These are phyloP conservation scores for Tachystola acroxantha DNA, from an alignment of 2,888 invertebrate species.

Conservation along the genomic window DNA sequence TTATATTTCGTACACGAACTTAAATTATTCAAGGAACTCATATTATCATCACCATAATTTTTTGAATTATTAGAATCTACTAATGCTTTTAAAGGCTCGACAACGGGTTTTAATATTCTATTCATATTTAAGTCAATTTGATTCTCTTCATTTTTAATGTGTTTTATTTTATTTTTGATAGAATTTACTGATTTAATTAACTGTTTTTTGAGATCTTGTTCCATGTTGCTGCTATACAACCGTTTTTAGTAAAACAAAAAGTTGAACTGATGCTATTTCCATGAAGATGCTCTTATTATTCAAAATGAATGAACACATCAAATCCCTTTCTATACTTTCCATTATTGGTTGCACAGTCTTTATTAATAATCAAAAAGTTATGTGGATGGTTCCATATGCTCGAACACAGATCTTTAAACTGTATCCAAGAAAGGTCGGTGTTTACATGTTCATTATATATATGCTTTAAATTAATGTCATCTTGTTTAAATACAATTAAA, in stretches of 20 bases:
- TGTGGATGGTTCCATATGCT: slow-evolving; percentile 11
- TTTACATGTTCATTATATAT: no score
- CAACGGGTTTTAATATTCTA: no score
- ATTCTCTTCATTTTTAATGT: background rate
- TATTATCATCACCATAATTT: background rate
- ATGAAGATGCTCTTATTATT: no score
- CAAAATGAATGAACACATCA: no score
- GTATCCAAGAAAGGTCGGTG: slow-evolving; percentile 19
- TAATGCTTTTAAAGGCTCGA: slow-evolving; percentile 2
- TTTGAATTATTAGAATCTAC: background rate
- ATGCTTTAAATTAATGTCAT: slow-evolving; percentile 26
- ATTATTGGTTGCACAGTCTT: no score
- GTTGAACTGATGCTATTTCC: no score
- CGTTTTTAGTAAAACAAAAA: no score
- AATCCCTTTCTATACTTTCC: no score
- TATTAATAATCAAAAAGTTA: slow-evolving; percentile 17
- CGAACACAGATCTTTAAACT: slow-evolving; percentile 19
- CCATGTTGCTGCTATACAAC: slow-evolving; percentile 10
- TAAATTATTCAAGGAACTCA: background rate
- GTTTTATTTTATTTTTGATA: no score
- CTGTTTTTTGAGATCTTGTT: slow-evolving; percentile 3
- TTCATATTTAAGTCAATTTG: background rate
- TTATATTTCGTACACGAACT: background rate
- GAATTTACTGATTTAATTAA: no score
- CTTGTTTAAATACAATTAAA: slow-evolving; percentile 32